A percentile compares a stretch with the other conserved stretches of the same genome.
Conservation (phyloP, 1,140 invertebrate species). For the Anoplophora glabripennis region DNA sequence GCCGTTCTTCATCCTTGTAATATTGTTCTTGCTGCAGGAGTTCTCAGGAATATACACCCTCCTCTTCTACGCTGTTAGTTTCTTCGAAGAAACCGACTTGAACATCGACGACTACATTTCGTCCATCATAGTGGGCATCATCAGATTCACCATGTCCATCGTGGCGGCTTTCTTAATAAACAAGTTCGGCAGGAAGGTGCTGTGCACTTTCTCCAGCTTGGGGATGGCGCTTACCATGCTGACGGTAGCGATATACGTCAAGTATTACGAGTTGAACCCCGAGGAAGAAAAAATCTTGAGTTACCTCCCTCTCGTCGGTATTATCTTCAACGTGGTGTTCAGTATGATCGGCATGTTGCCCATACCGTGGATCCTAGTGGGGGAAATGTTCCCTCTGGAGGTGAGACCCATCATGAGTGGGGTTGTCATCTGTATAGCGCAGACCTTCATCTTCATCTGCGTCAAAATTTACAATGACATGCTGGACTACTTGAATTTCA, state of each 20-base stretch:
- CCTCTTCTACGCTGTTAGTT: slow-evolving; percentile 71
- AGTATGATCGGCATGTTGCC: slow-evolving; percentile 73
- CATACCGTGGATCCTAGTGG: slow-evolving; percentile 72
- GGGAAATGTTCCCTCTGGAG: slow-evolving; percentile 68
- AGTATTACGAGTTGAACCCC: slow-evolving; percentile 45
- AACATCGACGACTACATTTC: slow-evolving; percentile 66
- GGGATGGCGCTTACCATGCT: slow-evolving; percentile 63
- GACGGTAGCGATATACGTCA: slow-evolving; percentile 54
- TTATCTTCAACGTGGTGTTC: slow-evolving; percentile 65
- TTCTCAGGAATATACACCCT: slow-evolving; percentile 72
- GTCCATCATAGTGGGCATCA: slow-evolving; percentile 71
- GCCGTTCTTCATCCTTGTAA: slow-evolving; percentile 62
- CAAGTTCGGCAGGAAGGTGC: slow-evolving; percentile 61
- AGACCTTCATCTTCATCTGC: slow-evolving; percentile 66
- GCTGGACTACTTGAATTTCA: slow-evolving; percentile 57
- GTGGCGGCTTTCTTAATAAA: slow-evolving; percentile 68
- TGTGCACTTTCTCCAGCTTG: slow-evolving; percentile 65
- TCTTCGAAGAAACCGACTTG: slow-evolving; percentile 65
- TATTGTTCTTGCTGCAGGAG: slow-evolving; percentile 69
- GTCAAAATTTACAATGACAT: slow-evolving; percentile 69
- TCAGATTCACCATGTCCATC: slow-evolving; percentile 65
- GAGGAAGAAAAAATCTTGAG: slow-evolving; percentile 52
- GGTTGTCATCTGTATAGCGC: slow-evolving; percentile 66
- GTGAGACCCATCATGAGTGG: slow-evolving; percentile 67
- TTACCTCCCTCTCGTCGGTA: slow-evolving; percentile 59